These are phyloP conservation scores for Gari tellinella DNA, from an alignment of 2,888 invertebrate genomes.

Conservation along the genomic window DNA sequence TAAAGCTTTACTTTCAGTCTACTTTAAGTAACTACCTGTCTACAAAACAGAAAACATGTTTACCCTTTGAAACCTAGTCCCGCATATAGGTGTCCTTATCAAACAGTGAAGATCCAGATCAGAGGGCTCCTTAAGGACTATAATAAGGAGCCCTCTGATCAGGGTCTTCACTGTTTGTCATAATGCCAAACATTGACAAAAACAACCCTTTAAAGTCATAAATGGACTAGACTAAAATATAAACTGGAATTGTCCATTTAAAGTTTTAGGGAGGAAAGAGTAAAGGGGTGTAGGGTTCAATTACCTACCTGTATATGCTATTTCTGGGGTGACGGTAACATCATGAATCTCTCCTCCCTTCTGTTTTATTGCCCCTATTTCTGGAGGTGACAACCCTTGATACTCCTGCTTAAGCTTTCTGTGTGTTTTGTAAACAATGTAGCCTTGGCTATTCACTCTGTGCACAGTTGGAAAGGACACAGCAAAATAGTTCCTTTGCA, in stretches of 20 bases:
- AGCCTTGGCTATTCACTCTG: conserved; percentile 79
- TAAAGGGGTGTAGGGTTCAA: background rate
- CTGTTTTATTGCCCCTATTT: conserved; percentile 65
- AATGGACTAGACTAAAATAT: no score
- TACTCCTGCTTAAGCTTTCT: conserved; percentile 73
- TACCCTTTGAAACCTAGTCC: background rate
- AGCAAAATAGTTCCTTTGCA: conserved; percentile 64
- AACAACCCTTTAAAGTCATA: no score
- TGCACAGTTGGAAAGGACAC: conserved; percentile 78
- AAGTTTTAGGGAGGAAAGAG: no score
- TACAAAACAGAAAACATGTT: background rate
- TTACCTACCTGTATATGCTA: conserved; percentile 78
- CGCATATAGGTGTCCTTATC: no score
- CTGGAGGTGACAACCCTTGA: conserved; percentile 54
- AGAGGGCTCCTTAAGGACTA: no score
- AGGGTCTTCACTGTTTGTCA: no score
- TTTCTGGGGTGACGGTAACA: conserved; percentile 66
- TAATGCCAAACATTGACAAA: no score
- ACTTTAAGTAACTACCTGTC: no score
- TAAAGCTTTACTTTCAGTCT: no score
- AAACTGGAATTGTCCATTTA: no score
- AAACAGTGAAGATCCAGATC: no score
- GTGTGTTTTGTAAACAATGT: conserved; percentile 74
- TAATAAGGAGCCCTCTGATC: no score
- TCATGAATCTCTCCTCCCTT: conserved; percentile 70